Conservation (phyloP, 2,888 invertebrate species). For the Agonopterix arenella region DNA sequence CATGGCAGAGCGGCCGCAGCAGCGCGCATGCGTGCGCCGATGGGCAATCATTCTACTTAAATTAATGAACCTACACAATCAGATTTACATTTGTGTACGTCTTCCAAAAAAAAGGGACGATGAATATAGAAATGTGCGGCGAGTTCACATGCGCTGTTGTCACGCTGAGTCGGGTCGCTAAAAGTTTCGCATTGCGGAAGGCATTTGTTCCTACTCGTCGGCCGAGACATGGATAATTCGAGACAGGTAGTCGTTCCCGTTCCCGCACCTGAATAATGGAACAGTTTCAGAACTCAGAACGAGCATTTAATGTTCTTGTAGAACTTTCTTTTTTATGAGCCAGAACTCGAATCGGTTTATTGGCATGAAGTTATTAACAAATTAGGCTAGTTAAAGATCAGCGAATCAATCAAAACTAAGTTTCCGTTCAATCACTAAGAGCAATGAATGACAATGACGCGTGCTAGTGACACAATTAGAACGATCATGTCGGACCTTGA, state of each 20-base stretch:
- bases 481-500: slow-evolving; percentile 34
- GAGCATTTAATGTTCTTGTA: too few relatives aligned
- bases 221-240: too few relatives aligned
- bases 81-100: background rate
- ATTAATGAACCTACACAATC: slow-evolving; percentile 14
- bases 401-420: background rate
- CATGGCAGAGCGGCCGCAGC: slow-evolving; percentile 12
- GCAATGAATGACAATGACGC: slow-evolving; percentile 22
- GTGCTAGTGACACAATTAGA: slow-evolving; percentile 28
- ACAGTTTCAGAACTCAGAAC: too few relatives aligned
- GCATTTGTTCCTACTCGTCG: too few relatives aligned
- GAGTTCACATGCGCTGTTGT: background rate
- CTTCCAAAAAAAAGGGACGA: too few relatives aligned
- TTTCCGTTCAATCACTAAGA: slow-evolving; percentile 6
- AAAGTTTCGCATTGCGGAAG: background rate
- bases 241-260: too few relatives aligned
- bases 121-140: too few relatives aligned
- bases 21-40: slow-evolving; percentile 33
- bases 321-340: too few relatives aligned
- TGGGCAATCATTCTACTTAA: slow-evolving; percentile 19
- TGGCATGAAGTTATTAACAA: too few relatives aligned
- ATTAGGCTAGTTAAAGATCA: background rate
- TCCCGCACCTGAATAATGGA: too few relatives aligned
- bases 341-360: too few relatives aligned
- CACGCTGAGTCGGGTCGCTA: background rate